phyloP scores from a whole-genome alignment of 2,797 vertebrate species.

The Sus cebifrons region DNA sequence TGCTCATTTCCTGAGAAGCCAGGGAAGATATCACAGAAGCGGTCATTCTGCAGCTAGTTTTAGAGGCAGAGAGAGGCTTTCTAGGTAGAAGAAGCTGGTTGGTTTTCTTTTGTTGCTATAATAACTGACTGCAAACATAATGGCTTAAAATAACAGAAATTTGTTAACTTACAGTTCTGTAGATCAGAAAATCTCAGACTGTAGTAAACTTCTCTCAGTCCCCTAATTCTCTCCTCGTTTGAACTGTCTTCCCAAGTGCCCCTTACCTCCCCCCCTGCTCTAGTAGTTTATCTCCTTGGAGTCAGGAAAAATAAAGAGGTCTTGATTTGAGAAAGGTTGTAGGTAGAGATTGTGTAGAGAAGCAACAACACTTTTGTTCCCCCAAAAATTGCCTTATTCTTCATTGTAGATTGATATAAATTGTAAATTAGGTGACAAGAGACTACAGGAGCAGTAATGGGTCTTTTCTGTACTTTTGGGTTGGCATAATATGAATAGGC shows the following conservation, averaged over 20 bases:
- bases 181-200: background rate
- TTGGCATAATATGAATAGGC: background rate
- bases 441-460: background rate
- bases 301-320: conserved; percentile 19
- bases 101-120: conserved; percentile 35
- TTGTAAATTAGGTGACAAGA: conserved; percentile 8
- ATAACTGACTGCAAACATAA: background rate
- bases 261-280: background rate
- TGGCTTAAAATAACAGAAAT: background rate
- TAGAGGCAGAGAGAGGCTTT: conserved; percentile 33
- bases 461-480: background rate
- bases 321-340: background rate
- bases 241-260: background rate
- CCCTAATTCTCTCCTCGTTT: background rate
- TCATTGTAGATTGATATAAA: background rate
- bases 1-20: conserved; percentile 12
- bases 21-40: background rate
- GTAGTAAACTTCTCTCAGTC: background rate
- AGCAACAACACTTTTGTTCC: background rate
- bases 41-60: conserved; percentile 36
- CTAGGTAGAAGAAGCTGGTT: background rate
- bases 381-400: background rate
- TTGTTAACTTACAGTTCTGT: background rate
- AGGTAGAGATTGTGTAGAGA: background rate
- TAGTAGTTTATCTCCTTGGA: conserved; percentile 13